Evolutionary conservation across 2,113 vertebrate species (phyloP), one percentile per base, ranked within the genome.

Genomic region (Sphyrna mokarran): DNA sequence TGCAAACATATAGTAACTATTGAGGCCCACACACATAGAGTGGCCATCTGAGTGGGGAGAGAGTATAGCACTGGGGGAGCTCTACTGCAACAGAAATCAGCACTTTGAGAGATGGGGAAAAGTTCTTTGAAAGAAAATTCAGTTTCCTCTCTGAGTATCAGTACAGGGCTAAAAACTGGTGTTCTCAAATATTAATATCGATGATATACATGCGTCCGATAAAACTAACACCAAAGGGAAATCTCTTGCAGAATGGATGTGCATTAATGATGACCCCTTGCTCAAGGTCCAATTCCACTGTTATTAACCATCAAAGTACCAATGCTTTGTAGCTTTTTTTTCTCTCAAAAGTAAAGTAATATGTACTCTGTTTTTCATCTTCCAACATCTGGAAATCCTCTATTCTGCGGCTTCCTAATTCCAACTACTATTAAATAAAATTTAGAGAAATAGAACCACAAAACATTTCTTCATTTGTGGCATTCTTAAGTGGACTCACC

Each of bases 361-460:
- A 66, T 16, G 33, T 18, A 66, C 61, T 37, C 14, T 37, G 33
- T 37, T 93, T 66, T 93, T 93, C 61, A 66, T 93, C 89, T 93
- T 68, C 1, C 6, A 66, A 37, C 89, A 93, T 93, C 89, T 93
- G 89, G 89, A 66, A 93, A 93, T 68, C 61, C 61, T 93, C 89
- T 66, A 37, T 22, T 8, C 89, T 93, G 89, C 3, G 89, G 89
- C 89, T 93, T 93, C 89, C 89, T 93, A 93, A 68, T 93, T 93
- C 89, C 58, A 58, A 93, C 14, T 66, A 68, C 89, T 66, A 66
- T 63, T 93, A n/a, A 37, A 37, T 66, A 61, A 61, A 93, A 93
- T 93, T 66, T 91, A 33, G 61, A 91, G 89, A n/a, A 66, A 93
- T 66, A 93, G 61, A 93, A 93, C 89, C 89, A 33, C 89, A 93